A percentile compares a stretch with the other conserved stretches of the same genome.
Evolutionary conservation across 1,140 invertebrate species (phyloP).

Genomic region (Dolichoris vasculosae): DNA sequence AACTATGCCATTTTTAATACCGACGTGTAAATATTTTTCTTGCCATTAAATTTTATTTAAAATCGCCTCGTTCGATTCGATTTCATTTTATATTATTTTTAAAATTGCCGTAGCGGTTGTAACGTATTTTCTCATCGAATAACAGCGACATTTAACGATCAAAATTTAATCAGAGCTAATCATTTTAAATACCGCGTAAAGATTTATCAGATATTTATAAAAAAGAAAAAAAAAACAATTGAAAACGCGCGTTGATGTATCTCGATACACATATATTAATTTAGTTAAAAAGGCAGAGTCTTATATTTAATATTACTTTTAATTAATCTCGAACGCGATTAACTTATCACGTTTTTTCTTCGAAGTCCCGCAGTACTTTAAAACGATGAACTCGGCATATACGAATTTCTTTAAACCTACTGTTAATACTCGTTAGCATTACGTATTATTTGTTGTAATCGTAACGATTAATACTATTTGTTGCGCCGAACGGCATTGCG

Average conservation of each 20-base stretch:
- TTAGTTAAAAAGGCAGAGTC: background rate
- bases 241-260: background rate
- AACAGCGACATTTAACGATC: background rate
- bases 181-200: background rate
- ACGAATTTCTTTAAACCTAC: background rate
- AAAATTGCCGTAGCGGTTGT: background rate
- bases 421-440: background rate
- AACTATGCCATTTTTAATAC: background rate
- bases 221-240: background rate
- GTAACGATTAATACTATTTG: background rate
- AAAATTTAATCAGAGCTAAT: background rate
- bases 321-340: background rate
- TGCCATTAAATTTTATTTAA: background rate
- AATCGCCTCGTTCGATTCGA: no score
- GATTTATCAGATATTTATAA: background rate
- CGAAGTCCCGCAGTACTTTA: background rate
- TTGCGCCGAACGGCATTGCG: background rate
- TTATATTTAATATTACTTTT: background rate
- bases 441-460: background rate
- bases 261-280: background rate
- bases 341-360: background rate
- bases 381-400: background rate
- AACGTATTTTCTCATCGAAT: background rate
- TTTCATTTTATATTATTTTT: background rate
- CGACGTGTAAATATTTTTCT: background rate